A percentile compares a stretch with the other conserved stretches of the same genome.
Evolutionary conservation across 2,797 vertebrate species (phyloP).

Genomic region (Cryptoprocta ferox): DNA sequence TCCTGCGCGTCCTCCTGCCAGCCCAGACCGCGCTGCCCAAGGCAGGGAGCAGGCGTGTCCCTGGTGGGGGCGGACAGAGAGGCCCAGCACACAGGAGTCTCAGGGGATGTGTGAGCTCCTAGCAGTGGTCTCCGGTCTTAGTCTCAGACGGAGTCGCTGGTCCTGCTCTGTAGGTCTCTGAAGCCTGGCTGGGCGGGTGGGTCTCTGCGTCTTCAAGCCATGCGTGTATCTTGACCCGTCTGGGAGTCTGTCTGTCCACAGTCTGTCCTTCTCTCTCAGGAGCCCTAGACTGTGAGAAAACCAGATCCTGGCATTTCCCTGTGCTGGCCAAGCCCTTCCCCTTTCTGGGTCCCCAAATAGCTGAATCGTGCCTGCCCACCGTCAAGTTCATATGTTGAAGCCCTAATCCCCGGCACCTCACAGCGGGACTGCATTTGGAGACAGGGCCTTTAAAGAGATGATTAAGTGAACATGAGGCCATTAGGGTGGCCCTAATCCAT

Average conservation of each 20-base stretch:
- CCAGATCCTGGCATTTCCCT: neutral
- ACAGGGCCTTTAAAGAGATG: neutral
- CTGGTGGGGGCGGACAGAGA: rapidly evolving
- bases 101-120: rapidly evolving
- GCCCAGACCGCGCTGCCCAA: rapidly evolving
- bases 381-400: neutral
- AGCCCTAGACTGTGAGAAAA: neutral
- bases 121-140: neutral
- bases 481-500: neutral
- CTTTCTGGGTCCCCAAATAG: too few species aligned
- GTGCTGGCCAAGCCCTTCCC: neutral
- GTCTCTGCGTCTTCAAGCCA: neutral
- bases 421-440: neutral
- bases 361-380: neutral
- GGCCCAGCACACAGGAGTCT: rapidly evolving
- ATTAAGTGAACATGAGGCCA: neutral
- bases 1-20: rapidly evolving
- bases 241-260: rapidly evolving
- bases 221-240: rapidly evolving
- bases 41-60: neutral
- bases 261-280: neutral
- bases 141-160: rapidly evolving
- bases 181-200: neutral
- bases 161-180: neutral
- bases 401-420: neutral